phyloP scores from a whole-genome alignment of 1,140 invertebrate species.

The Drosophila littoralis region DNA sequence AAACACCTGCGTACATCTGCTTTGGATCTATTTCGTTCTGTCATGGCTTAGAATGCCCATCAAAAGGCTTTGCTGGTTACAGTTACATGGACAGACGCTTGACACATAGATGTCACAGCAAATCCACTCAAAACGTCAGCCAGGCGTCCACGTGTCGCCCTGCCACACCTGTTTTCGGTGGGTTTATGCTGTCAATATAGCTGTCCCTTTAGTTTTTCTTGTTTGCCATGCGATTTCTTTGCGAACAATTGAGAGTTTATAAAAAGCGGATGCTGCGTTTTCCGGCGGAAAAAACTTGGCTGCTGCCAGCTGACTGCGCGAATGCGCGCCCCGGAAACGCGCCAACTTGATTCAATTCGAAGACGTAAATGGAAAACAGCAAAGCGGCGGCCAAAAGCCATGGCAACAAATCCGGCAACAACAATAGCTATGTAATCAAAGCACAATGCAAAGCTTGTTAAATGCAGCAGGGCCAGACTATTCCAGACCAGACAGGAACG shows the following conservation, averaged over 20 bases:
- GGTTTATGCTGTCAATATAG: conserved; percentile 51
- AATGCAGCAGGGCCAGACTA: conserved; percentile 21
- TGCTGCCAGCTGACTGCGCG: conserved; percentile 42
- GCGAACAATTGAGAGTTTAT: conserved; percentile 75
- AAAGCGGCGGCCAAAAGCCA: conserved; percentile 66
- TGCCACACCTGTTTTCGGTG: conserved; percentile 56
- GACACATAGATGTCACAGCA: conserved; percentile 63
- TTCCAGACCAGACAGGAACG: background rate
- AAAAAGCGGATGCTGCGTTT: conserved; percentile 77
- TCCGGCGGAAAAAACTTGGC: conserved; percentile 77
- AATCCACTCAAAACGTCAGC: conserved; percentile 76
- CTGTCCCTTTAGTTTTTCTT: conserved; percentile 41
- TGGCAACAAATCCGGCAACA: conserved; percentile 44
- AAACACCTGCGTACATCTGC: too few species aligned
- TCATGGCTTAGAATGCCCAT: background rate
- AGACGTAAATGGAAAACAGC: conserved; percentile 76
- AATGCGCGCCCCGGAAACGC: conserved; percentile 53
- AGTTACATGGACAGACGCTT: conserved; percentile 7
- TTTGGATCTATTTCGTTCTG: too few species aligned
- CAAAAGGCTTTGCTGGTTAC: background rate
- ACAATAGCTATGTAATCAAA: conserved; percentile 59
- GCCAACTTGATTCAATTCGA: conserved; percentile 76
- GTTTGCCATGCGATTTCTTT: conserved; percentile 19
- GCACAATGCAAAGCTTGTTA: conserved; percentile 52
- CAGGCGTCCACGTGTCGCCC: conserved; percentile 60